phyloP scores from a whole-genome alignment of 2,797 vertebrate species.

The Microctenopoma lineatum region DNA sequence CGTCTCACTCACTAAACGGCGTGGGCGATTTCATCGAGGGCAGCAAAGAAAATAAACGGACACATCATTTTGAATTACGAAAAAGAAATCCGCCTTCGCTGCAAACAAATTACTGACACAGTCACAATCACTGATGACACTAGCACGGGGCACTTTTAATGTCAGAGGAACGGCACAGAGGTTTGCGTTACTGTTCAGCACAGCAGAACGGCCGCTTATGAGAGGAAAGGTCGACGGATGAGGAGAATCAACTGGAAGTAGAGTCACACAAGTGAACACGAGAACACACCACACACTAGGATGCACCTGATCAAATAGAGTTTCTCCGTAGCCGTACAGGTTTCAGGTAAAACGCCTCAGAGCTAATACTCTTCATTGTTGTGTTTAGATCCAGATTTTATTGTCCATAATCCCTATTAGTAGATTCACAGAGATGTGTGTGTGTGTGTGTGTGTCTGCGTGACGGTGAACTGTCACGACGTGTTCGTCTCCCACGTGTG shows the following conservation, averaged over 20 bases:
- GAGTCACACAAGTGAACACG: no score
- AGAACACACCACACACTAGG: no score
- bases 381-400: background rate
- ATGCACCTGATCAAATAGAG: background rate
- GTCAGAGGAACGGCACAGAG: slow-evolving; percentile 5
- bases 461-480: slow-evolving; percentile 65
- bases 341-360: background rate
- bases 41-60: slow-evolving; percentile 31
- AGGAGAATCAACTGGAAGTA: no score
- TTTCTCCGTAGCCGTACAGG: background rate
- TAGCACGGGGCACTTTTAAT: slow-evolving; percentile 24
- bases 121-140: slow-evolving; percentile 26
- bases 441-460: slow-evolving; percentile 3
- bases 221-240: no score
- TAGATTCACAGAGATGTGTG: slow-evolving; percentile 20
- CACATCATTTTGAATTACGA: slow-evolving; percentile 19
- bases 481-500: slow-evolving; percentile 52
- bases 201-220: slow-evolving; percentile 1
- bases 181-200: slow-evolving; percentile 34
- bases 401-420: slow-evolving; percentile 6
- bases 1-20: slow-evolving; percentile 22
- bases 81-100: slow-evolving; percentile 1
- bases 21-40: slow-evolving; percentile 38
- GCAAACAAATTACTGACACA: slow-evolving; percentile 31
- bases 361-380: background rate